These are phyloP conservation scores for Laothoe populi DNA, from an alignment of 2,888 invertebrate species.

Conservation along the genomic window DNA sequence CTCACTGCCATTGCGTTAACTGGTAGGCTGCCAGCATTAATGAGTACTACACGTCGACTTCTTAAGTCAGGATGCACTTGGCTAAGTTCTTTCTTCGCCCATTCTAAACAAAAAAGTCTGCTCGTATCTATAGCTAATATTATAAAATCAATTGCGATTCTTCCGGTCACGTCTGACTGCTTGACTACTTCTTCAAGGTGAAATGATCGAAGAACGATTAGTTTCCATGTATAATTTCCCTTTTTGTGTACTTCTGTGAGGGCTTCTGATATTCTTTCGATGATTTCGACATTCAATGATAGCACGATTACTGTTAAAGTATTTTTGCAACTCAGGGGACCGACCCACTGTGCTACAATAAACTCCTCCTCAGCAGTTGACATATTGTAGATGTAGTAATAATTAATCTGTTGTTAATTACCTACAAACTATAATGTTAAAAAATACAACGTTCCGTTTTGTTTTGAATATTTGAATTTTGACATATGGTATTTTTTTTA, in stretches of 20 bases:
- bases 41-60: constrained; percentile 67
- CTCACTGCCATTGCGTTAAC: constrained; percentile 70
- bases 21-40: constrained; percentile 72
- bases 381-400: constrained; percentile 45
- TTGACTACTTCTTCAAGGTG: constrained; percentile 63
- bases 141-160: constrained; percentile 72
- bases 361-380: constrained; percentile 60
- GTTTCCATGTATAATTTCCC: constrained; percentile 68
- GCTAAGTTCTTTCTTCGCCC: constrained; percentile 63
- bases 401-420: too few species aligned
- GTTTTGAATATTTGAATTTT: constrained; percentile 4
- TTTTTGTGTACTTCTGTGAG: constrained; percentile 64
- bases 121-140: constrained; percentile 71
- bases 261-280: constrained; percentile 67
- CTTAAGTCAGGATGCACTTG: constrained; percentile 74
- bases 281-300: constrained; percentile 67
- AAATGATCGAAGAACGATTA: constrained; percentile 63
- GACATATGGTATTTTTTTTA: background rate
- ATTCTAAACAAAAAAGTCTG: constrained; percentile 70
- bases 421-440: too few species aligned
- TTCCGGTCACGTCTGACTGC: constrained; percentile 64
- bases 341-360: constrained; percentile 71
- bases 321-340: constrained; percentile 66
- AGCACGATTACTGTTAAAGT: constrained; percentile 66
- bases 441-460: background rate